phyloP scores from a whole-genome alignment of 2,797 vertebrate genomes.

The Malacoraja senta region DNA sequence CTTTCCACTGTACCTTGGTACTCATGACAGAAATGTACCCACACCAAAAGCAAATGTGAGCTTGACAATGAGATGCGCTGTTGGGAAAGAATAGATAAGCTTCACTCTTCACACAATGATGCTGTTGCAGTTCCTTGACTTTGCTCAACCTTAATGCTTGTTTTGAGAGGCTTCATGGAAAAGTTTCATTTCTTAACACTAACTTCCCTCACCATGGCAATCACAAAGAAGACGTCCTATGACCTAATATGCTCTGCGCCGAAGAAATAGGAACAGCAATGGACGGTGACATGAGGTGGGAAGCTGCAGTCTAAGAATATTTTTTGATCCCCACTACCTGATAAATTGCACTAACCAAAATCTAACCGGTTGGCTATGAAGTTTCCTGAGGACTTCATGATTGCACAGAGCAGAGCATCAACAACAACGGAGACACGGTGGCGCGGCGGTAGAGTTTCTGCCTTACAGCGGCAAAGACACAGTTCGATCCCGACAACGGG shows the following conservation, averaged over 20 bases:
- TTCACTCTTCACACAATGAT: background rate
- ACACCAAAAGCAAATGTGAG: too few relatives aligned
- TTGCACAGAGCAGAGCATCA: background rate
- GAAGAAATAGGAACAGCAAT: background rate
- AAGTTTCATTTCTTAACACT: background rate
- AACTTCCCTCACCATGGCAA: background rate
- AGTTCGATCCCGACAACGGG: too few relatives aligned
- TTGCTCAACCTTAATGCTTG: background rate
- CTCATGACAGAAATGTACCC: too few relatives aligned
- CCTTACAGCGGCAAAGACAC: too few relatives aligned
- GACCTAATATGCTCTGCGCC: background rate
- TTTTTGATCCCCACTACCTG: background rate
- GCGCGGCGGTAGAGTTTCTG: too few relatives aligned
- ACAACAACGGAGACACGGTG: too few relatives aligned
- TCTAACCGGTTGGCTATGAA: background rate
- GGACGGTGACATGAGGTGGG: background rate
- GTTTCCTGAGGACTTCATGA: background rate
- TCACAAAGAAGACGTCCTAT: background rate
- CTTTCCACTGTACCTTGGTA: too few relatives aligned
- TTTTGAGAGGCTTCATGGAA: background rate
- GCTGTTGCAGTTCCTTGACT: background rate
- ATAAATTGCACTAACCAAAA: background rate
- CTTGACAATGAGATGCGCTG: background rate
- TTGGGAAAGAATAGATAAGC: background rate
- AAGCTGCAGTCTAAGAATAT: background rate